Evolutionary conservation across 2,888 invertebrate species (phyloP), one percentile per base, ranked within the genome.

Genomic region (Trachelus troglodyta): DNA sequence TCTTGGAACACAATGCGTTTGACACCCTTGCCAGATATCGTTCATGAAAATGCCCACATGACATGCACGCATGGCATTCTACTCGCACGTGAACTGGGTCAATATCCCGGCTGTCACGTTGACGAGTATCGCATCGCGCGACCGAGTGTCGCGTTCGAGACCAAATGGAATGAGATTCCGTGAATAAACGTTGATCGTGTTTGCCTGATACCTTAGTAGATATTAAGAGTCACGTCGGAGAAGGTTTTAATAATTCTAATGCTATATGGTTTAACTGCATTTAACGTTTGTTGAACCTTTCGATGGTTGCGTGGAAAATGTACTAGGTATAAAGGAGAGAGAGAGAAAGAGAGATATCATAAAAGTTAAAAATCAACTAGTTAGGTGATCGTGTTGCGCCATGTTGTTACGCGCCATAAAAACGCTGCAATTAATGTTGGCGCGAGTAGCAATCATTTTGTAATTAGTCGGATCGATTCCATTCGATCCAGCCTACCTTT

Each of bases 71-170:
- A 23, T 74, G n/a, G n/a, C 74, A 77, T 78, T 79, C 80, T 79
- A 79, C 82, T 80, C 80, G 83, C 79, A 76, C 81, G 81, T 74
- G 83, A 87, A 87, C 81, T 86, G 80, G 86, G 87, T 87, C 87
- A 87, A 87, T 87, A 87, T 87, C 85, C 86, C 84, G 69, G 83
- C 81, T 85, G 85, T 83, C 83, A 81, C 82, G 82, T 83, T 82
- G 83, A 82, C 79, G 79, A 79, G 81, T 56, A 34, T 34, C 15
- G 71, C 71, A 15, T 71, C 71, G 31, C 71, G 3, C 31, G 12
- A 34, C 34, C 4, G 71, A 71, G 71, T 34, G 30, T n/a, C 77
- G 75, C 69, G 76, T 40, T 76, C 73, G 74, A 31, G 23, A 75
- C 69, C 73, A 69, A 74, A 81, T 78, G 77, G 76, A 81, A 79